phyloP scores from a whole-genome alignment of 2,888 invertebrate genomes.

The Caenorhabditis zanzibari region DNA sequence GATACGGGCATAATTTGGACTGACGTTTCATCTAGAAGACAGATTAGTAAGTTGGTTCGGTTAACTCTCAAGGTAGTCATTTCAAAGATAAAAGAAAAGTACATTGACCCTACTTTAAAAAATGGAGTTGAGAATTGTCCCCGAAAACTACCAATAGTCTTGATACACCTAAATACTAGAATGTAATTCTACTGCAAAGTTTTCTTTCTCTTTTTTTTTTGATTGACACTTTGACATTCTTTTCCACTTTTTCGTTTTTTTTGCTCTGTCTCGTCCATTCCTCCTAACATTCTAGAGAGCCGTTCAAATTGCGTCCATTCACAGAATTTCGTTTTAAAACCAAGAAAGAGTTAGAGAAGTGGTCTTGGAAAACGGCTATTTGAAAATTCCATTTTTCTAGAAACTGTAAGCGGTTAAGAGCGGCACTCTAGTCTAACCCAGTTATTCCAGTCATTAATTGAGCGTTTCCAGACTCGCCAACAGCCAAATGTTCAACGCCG shows the following conservation, averaged over 20 bases:
- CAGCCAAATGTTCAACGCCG: too few species aligned
- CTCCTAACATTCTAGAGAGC: not conserved
- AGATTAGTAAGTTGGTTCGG: too few species aligned
- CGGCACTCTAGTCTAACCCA: too few species aligned
- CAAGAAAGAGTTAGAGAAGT: constrained; percentile 13
- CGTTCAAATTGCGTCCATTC: constrained; percentile 63
- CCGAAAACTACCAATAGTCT: too few species aligned
- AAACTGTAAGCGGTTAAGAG: not conserved
- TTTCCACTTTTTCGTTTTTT: constrained; percentile 18
- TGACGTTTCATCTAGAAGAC: too few species aligned
- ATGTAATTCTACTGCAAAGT: constrained; percentile 18
- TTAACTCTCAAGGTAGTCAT: too few species aligned
- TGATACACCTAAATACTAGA: constrained; percentile 10
- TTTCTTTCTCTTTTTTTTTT: constrained; percentile 32
- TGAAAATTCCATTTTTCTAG: not conserved
- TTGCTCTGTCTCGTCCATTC: constrained; percentile 3
- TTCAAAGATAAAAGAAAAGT: too few species aligned
- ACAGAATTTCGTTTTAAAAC: constrained; percentile 4
- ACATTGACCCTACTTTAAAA: too few species aligned
- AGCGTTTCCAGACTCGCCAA: too few species aligned
- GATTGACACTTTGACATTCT: constrained; percentile 52
- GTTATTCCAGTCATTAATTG: too few species aligned
- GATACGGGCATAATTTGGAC: too few species aligned
- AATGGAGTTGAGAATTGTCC: too few species aligned
- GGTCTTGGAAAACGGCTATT: not conserved